Percentiles rank a stretch among this genome's conserved stretches.
phyloP scores from a whole-genome alignment of 2,113 vertebrate species.

The Macrotus californicus region DNA sequence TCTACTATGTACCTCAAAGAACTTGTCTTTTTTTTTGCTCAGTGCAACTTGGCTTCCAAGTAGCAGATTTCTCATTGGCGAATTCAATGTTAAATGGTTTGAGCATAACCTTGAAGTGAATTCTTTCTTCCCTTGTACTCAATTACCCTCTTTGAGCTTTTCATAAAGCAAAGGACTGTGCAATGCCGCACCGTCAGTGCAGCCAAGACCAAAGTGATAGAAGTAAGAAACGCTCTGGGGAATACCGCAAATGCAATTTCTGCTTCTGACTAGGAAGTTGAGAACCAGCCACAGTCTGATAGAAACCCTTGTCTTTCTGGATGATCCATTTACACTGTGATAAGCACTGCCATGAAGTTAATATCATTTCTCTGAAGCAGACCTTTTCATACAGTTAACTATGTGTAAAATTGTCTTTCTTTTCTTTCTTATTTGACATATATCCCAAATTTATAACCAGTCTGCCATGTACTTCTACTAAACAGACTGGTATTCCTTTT shows the following conservation, averaged over 20 bases:
- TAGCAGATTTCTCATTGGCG: neutral
- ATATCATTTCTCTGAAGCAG: slow-evolving; percentile 54
- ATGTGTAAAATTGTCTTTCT: slow-evolving; percentile 66
- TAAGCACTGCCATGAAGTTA: slow-evolving; percentile 32
- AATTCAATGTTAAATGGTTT: slow-evolving; percentile 58
- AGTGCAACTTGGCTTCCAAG: slow-evolving; percentile 32
- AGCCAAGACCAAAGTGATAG: slow-evolving; percentile 29
- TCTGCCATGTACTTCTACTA: neutral
- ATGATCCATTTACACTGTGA: slow-evolving; percentile 31
- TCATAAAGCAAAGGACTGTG: slow-evolving; percentile 48
- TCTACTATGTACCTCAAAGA: neutral
- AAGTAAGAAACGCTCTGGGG: slow-evolving; percentile 39
- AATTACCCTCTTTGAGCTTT: slow-evolving; percentile 57
- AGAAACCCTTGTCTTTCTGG: slow-evolving; percentile 43
- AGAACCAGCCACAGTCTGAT: slow-evolving; percentile 18
- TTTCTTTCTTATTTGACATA: slow-evolving; percentile 48
- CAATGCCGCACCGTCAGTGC: neutral
- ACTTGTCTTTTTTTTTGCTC: slow-evolving; percentile 45
- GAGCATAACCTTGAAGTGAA: slow-evolving; percentile 64
- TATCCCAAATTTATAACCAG: slow-evolving; percentile 42
- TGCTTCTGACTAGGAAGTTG: slow-evolving; percentile 34
- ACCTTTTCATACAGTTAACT: slow-evolving; percentile 63
- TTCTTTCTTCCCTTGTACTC: slow-evolving; percentile 57
- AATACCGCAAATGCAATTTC: slow-evolving; percentile 23
- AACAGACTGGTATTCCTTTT: slow-evolving; percentile 33